Evolutionary conservation across 2,888 invertebrate genomes (phyloP), one percentile per base, ranked within the genome.

Genomic region (Hypselothyrea guttata): DNA sequence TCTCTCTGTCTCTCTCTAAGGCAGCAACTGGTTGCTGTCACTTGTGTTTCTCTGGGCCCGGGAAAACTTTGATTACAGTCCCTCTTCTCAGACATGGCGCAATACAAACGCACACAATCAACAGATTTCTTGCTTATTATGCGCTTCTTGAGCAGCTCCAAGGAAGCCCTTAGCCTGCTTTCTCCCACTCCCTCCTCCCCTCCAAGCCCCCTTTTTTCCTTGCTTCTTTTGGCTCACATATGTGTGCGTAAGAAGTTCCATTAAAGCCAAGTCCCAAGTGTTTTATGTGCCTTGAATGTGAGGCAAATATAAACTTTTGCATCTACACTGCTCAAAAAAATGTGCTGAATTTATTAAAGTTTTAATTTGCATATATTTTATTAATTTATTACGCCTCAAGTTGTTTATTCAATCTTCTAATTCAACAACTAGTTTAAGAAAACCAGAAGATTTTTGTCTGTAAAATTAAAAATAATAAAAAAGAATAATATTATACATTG

Each of bases 111-210:
- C 46, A 54, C 47, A 63, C 74, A 65, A 71, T 65, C 75, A 74
- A 74, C 79, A 71, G 75, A 79, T 76, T 76, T 81, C 70, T 70
- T 72, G 73, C 72, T 75, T 71, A 81, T 81, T 76, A 81, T 76
- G 69, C 66, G 81, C 65, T 62, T 64, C 65, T 68, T 59, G 42
- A 49, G 27, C 47, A 37, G 48, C 30, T 16, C 22, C 47, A 34
- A 18, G 12, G 31, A 8, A n/a, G n/a, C n/a, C n/a, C n/a, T n/a
- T n/a, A n/a, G n/a, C n/a, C n/a, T n/a, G n/a, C n/a, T n/a, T n/a
- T n/a, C n/a, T n/a, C 18, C 33, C 5, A 13, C 31, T n/a, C 4
- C 31, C 13, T 15, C 18, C 16, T 4, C 7, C 35, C 2, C 9
- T 8, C 35, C n/a, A n/a, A n/a, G n/a, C n/a, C n/a, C n/a, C n/a